Evolutionary conservation across 2,797 vertebrate genomes (phyloP), one percentile per base, ranked within the genome.

Genomic region (Pipistrellus pygmaeus): DNA sequence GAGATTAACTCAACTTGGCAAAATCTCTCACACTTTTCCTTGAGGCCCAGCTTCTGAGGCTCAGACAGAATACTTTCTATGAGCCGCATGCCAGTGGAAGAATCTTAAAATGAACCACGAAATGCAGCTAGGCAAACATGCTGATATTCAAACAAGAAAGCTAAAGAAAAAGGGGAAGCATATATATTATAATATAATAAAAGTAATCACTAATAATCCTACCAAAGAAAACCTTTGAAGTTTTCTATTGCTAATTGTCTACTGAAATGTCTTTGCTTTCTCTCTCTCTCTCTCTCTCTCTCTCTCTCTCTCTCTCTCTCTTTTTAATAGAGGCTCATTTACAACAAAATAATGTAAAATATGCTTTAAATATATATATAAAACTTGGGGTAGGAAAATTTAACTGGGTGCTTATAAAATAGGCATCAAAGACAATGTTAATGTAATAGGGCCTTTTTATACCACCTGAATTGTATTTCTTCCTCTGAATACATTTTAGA

Each of bases 371-470:
- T 78, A 97, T 80, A 94, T 84, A 94, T 76, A 68, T 95, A 18
- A 88, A 18, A 88, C 66, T 94, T 94, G n/a, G 78, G 25, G n/a
- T 91, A 82, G 53, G 15, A 38, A 38, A 71, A 76, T 75, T 88
- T 95, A 78, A 48, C 13, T 76, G 18, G 21, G 23, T 89, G 18
- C 46, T 44, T 94, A 60, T 93, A 93, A 95, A 71, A 71, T 78
- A 92, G 78, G 94, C 85, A 75, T 12, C 60, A 89, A 94, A 88
- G 57, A 94, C 93, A 94, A 90, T 51, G 2, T 88, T 93, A 84
- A 92, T 68, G n/a, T 32, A 77, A 95, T 81, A 87, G n/a, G 27
- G 13, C 5, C 8, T 77, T 93, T 83, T 87, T 78, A 60, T 90
- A 81, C 53, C 71, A 44, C 15, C 21, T 38, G 64, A 73, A 77